Evolutionary conservation across 2,888 invertebrate genomes (phyloP).

Genomic region (Chymomyza caudatula): DNA sequence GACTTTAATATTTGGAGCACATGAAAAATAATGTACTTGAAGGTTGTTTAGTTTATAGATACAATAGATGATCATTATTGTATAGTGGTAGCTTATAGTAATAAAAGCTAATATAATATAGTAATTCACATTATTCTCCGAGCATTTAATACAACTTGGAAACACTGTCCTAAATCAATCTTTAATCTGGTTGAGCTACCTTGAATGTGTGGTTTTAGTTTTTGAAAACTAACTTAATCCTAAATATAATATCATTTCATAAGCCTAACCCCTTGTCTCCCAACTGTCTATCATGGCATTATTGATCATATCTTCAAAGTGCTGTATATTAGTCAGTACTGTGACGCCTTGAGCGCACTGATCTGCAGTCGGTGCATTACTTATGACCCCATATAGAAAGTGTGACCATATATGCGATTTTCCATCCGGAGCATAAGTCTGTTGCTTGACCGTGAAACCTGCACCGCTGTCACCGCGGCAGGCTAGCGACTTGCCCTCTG

Average conservation of each 20-base stretch:
- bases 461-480: slow-evolving; percentile 63
- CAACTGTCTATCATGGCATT: slow-evolving; percentile 26
- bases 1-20: no score
- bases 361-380: slow-evolving; percentile 60
- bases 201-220: no score
- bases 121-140: no score
- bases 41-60: no score
- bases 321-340: slow-evolving; percentile 52
- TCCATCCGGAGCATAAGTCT: slow-evolving; percentile 8
- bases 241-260: not conserved
- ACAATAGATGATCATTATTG: no score
- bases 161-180: no score
- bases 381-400: slow-evolving; percentile 50
- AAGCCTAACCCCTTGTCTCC: slow-evolving; percentile 24
- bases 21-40: no score
- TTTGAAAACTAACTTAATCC: not conserved
- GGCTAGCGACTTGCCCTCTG: slow-evolving; percentile 50
- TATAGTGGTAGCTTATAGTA: no score
- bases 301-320: slow-evolving; percentile 39
- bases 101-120: no score
- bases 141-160: no score
- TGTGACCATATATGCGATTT: slow-evolving; percentile 12
- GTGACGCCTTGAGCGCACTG: slow-evolving; percentile 55
- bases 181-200: no score
- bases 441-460: slow-evolving; percentile 44